Base-by-base conservation (phyloP, 2,797 vertebrate species). In the Bradypodion ventrale region DNA sequence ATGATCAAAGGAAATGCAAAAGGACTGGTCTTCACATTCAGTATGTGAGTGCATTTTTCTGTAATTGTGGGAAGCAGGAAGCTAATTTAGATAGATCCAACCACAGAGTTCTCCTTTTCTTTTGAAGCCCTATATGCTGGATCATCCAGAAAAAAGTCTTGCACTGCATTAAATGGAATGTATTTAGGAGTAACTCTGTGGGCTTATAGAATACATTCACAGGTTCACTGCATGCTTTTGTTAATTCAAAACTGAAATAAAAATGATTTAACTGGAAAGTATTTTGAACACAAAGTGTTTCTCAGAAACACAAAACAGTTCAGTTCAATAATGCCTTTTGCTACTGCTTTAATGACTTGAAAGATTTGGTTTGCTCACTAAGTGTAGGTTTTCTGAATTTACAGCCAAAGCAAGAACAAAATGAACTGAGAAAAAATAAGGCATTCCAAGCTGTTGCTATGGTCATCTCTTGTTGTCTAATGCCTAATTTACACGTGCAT, bases 331-430 rank as follows among this genome's bases (percentile, higher is more conserved):
- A 76, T 76, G 37, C 42, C 27, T 76, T 62, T 76, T 68, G 74
- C 27, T 76, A 35, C 66, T 68, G 74, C 74, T 44, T 44, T 77
- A 76, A 83, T 76, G 73, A 73, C 69, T 82, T 82, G 82, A 63
- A 76, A 66, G 69, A 76, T 68, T 76, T 68, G 74, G 7, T 23
- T 29, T 68, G 63, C 49, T 52, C 62, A 40, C 76, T 76, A 76
- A 59, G 44, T 68, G 63, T 25, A 75, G 80, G 42, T 74, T 82
- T 74, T 65, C 56, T 69, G 27, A 40, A 59, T 76, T 66, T 76
- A 23, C 60, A 44, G 63, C 35, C 9, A 32, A 29, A 59, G 35
- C 25, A 42, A 59, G 29, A 68, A 75, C 52, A 56, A 56, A 7
- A 42, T 40, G 29, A 74, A 74, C 70, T 29, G n/a, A 16, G 13